These are phyloP conservation scores for Netelia melanura DNA, from an alignment of 2,888 invertebrate genomes.

Conservation along the genomic window DNA sequence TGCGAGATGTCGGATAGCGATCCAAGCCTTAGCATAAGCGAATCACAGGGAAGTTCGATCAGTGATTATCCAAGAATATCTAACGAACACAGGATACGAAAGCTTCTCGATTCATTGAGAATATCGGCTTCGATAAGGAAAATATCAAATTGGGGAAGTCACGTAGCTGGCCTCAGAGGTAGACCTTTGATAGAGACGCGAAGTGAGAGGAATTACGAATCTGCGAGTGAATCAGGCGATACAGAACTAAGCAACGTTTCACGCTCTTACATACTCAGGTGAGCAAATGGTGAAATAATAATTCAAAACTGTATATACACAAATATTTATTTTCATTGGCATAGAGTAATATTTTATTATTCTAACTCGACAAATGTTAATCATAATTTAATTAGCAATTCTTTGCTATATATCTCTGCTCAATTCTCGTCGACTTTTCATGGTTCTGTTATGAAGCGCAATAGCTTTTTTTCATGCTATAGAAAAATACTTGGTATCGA, in stretches of 20 bases:
- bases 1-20: slow-evolving; percentile 87
- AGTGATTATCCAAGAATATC: slow-evolving; percentile 81
- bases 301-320: background rate
- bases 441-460: too few relatives aligned
- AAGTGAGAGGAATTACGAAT: slow-evolving; percentile 76
- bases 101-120: slow-evolving; percentile 92
- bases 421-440: background rate
- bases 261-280: slow-evolving; percentile 86
- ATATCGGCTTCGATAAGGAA: slow-evolving; percentile 94
- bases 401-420: background rate
- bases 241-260: slow-evolving; percentile 85
- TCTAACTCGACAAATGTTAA: background rate
- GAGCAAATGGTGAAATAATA: slow-evolving; percentile 66
- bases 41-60: slow-evolving; percentile 83
- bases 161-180: slow-evolving; percentile 85
- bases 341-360: background rate
- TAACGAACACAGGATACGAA: slow-evolving; percentile 86
- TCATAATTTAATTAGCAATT: slow-evolving; percentile 11
- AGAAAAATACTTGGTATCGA: slow-evolving; percentile 43
- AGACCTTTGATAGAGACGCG: slow-evolving; percentile 78
- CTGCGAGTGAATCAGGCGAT: slow-evolving; percentile 77
- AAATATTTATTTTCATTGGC: slow-evolving; percentile 53
- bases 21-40: slow-evolving; percentile 80
- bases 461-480: slow-evolving; percentile 24
- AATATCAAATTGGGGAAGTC: slow-evolving; percentile 88